Percentiles rank a stretch among this genome's conserved stretches.
These are phyloP conservation scores for Dascillus cervinus DNA, from an alignment of 2,888 invertebrate genomes.

Conservation along the genomic window DNA sequence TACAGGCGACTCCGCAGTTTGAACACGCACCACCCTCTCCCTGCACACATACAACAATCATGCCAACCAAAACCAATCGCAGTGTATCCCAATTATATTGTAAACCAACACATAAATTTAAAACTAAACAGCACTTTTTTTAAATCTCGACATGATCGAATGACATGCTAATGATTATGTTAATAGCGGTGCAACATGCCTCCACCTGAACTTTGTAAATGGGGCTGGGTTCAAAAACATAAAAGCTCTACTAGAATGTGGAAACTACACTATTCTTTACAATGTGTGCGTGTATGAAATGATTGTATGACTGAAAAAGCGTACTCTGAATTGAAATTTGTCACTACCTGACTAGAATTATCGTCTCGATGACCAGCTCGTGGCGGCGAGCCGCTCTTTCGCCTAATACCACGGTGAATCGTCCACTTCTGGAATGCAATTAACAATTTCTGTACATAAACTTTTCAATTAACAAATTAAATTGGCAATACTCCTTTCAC, in stretches of 20 bases:
- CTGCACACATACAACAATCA: constrained; percentile 40
- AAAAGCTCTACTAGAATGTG: no score
- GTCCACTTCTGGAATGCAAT: constrained; percentile 66
- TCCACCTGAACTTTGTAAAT: no score
- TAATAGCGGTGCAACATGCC: background rate
- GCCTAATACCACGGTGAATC: constrained; percentile 70
- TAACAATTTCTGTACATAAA: constrained; percentile 11
- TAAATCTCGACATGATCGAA: background rate
- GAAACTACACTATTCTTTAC: no score
- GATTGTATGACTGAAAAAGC: no score
- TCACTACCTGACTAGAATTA: constrained; percentile 47
- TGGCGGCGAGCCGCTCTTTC: constrained; percentile 56
- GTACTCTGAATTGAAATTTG: no score
- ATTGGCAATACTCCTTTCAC: no score
- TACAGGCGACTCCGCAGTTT: constrained; percentile 67
- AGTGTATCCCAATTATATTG: background rate
- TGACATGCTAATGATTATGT: background rate
- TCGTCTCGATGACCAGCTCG: constrained; percentile 46
- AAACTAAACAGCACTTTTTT: background rate
- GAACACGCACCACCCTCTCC: constrained; percentile 44
- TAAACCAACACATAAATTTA: background rate
- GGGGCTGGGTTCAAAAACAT: no score
- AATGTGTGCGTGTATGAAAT: no score
- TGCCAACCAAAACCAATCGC: constrained; percentile 27
- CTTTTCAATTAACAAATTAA: no score